Evolutionary conservation across 2,113 vertebrate genomes (phyloP).

Genomic region (Psephotus haematonotus): DNA sequence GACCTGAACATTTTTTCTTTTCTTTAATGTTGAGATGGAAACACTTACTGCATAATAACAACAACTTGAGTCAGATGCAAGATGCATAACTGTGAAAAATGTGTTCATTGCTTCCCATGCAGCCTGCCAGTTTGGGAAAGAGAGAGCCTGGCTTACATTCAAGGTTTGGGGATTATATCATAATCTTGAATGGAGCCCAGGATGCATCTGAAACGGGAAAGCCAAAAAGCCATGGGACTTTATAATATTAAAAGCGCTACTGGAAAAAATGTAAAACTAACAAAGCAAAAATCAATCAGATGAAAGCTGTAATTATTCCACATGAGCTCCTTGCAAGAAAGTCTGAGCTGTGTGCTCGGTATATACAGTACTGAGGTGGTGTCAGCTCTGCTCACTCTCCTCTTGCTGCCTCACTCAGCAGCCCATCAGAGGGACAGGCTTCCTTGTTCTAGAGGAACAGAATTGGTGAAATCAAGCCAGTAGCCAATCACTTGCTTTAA

Average conservation of each 20-base stretch:
- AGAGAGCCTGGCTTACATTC: slow-evolving; percentile 14
- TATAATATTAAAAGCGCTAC: background rate
- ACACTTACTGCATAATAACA: slow-evolving; percentile 45
- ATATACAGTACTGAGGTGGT: background rate
- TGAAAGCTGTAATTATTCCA: background rate
- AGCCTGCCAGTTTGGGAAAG: slow-evolving; percentile 41
- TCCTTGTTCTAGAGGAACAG: background rate
- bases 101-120: slow-evolving; percentile 24
- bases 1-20: slow-evolving; percentile 40
- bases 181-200: background rate
- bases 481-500: background rate
- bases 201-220: slow-evolving; percentile 11
- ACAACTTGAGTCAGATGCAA: slow-evolving; percentile 48
- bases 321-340: background rate
- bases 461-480: background rate
- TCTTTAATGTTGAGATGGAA: slow-evolving; percentile 52
- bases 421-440: background rate
- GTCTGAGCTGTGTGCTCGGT: background rate
- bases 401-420: rapidly evolving
- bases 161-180: slow-evolving; percentile 1
- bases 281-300: background rate
- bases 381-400: background rate
- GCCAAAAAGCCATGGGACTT: background rate
- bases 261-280: background rate
- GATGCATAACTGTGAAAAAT: slow-evolving; percentile 37